phyloP scores from a whole-genome alignment of 2,113 vertebrate genomes.

The Gobio gobio region DNA sequence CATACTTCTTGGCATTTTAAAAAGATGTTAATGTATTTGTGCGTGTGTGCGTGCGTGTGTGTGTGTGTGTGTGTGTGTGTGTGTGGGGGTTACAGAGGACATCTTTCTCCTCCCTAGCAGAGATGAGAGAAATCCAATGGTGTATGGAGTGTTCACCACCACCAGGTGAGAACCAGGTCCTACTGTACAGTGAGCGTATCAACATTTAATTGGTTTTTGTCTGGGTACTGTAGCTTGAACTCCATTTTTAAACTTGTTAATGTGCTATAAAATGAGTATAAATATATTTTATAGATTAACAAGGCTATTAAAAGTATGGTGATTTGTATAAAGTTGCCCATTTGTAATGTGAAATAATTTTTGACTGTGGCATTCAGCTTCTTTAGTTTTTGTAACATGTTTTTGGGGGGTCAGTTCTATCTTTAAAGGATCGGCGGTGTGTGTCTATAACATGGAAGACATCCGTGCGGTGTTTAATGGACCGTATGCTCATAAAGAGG shows the following conservation, averaged over 20 bases:
- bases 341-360: neutral
- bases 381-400: neutral
- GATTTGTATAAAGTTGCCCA: neutral
- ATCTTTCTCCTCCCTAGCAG: conserved; percentile 91
- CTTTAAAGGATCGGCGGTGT: conserved; percentile 97
- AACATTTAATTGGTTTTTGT: neutral
- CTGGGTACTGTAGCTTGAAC: neutral
- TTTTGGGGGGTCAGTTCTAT: conserved; percentile 82
- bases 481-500: conserved; percentile 96
- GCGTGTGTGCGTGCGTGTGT: conserved; percentile 31
- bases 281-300: neutral
- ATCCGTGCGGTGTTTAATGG: conserved; percentile 94
- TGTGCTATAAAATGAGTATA: neutral
- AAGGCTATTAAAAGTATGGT: neutral
- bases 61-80: conserved; percentile 34
- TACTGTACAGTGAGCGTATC: neutral
- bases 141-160: conserved; percentile 95
- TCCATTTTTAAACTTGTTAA: neutral
- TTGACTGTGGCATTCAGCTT: neutral
- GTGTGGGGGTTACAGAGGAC: conserved; percentile 81
- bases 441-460: conserved; percentile 95
- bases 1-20: conserved; percentile 18
- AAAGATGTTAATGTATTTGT: neutral
- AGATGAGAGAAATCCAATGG: conserved; percentile 89
- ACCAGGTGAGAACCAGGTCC: conserved; percentile 80